phyloP scores from a whole-genome alignment of 2,888 invertebrate species.

The Cheilosia soror region DNA sequence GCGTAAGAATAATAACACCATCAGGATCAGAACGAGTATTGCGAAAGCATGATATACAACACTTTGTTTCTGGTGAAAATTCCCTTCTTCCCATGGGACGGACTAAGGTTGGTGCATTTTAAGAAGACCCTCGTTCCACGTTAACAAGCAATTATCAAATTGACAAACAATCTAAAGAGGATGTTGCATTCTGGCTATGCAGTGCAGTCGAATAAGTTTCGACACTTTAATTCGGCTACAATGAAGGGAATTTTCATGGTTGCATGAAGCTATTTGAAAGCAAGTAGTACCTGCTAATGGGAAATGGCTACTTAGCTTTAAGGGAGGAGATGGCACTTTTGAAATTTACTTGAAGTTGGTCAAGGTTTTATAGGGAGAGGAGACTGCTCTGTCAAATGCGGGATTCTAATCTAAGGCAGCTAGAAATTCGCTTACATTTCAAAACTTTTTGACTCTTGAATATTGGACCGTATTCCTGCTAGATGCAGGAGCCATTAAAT shows the following conservation, averaged over 20 bases:
- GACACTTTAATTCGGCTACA: constrained; percentile 4
- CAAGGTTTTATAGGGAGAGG: background rate
- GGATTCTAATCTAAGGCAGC: too few relatives aligned
- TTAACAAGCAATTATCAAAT: constrained; percentile 72
- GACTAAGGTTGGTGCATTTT: constrained; percentile 21
- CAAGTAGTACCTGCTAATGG: constrained; percentile 2
- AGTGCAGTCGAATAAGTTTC: background rate
- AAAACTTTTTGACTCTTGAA: too few relatives aligned
- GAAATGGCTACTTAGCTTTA: background rate
- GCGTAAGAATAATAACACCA: constrained; percentile 47
- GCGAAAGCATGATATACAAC: constrained; percentile 44
- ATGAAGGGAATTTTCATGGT: constrained; percentile 49
- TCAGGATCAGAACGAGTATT: constrained; percentile 26
- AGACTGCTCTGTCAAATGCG: background rate
- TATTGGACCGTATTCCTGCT: too few relatives aligned
- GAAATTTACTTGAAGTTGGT: background rate
- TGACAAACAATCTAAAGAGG: constrained; percentile 61
- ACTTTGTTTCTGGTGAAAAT: constrained; percentile 35
- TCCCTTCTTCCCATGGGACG: constrained; percentile 12
- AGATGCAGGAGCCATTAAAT: too few relatives aligned
- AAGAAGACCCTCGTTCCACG: constrained; percentile 27
- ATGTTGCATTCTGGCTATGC: constrained; percentile 8
- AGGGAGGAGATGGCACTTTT: background rate
- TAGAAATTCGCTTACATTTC: too few relatives aligned
- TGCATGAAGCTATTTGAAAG: constrained; percentile 36